Evolutionary conservation across 2,113 vertebrate species (phyloP).

Genomic region (Podocnemis expansa): DNA sequence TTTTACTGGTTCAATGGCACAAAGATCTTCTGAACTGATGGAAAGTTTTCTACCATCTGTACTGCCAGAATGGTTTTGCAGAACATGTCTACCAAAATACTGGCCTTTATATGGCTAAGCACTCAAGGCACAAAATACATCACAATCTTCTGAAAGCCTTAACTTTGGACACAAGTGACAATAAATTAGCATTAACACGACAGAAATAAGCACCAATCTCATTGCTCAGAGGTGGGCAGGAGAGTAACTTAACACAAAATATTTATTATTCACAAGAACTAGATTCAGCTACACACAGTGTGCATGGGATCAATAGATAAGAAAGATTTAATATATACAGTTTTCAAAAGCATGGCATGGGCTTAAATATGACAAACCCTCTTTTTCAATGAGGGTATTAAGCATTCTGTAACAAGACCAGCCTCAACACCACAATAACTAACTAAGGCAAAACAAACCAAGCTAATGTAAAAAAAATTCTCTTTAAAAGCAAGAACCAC

Average conservation of each 20-base stretch:
- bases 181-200: background rate
- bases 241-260: background rate
- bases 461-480: background rate
- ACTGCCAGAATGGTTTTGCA: background rate
- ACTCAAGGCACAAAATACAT: background rate
- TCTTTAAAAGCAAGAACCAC: background rate
- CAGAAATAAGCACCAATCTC: background rate
- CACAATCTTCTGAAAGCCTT: background rate
- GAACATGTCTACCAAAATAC: background rate
- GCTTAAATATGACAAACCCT: background rate
- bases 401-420: background rate
- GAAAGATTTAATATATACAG: background rate
- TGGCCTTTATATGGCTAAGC: background rate
- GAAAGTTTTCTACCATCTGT: background rate
- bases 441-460: background rate
- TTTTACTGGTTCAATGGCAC: background rate
- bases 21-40: background rate
- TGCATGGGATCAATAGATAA: background rate
- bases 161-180: background rate
- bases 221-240: background rate
- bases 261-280: background rate
- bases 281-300: background rate
- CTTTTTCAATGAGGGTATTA: background rate
- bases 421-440: background rate
- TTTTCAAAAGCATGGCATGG: background rate